Percentiles rank a stretch among this genome's conserved stretches.
phyloP scores from a whole-genome alignment of 2,888 invertebrate genomes.

The Byasa hedistus region DNA sequence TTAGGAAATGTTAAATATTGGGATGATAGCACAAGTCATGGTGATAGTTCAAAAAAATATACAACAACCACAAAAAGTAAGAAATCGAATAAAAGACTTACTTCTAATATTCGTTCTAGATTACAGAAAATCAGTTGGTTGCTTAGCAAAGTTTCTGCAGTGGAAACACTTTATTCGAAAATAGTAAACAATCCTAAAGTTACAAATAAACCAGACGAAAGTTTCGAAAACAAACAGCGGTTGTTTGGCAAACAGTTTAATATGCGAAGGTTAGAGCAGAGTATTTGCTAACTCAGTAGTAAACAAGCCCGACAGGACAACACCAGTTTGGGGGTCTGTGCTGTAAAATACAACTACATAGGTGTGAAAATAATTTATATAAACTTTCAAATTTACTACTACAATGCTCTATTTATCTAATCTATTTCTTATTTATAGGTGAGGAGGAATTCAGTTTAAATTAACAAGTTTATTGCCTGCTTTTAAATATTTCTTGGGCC shows the following conservation, averaged over 20 bases:
- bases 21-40: no score
- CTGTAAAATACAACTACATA: not conserved
- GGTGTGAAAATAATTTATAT: not conserved
- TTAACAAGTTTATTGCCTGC: no score
- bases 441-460: no score
- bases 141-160: not conserved
- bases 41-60: no score
- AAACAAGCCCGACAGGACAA: constrained; percentile 1
- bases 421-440: no score
- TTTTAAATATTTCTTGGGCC: no score
- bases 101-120: no score
- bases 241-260: constrained; percentile 17
- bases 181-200: constrained; percentile 14
- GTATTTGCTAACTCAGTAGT: constrained; percentile 18
- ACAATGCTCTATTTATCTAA: no score
- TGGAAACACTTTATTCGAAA: not conserved
- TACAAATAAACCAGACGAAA: constrained; percentile 5
- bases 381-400: no score
- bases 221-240: constrained; percentile 17
- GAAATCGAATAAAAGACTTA: no score
- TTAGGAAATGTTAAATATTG: not conserved
- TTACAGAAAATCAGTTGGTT: not conserved
- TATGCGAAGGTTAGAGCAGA: constrained; percentile 13
- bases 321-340: not conserved
- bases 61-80: no score